Evolutionary conservation across 1,140 invertebrate species (phyloP).

Genomic region (Acromyrmex heyeri): DNA sequence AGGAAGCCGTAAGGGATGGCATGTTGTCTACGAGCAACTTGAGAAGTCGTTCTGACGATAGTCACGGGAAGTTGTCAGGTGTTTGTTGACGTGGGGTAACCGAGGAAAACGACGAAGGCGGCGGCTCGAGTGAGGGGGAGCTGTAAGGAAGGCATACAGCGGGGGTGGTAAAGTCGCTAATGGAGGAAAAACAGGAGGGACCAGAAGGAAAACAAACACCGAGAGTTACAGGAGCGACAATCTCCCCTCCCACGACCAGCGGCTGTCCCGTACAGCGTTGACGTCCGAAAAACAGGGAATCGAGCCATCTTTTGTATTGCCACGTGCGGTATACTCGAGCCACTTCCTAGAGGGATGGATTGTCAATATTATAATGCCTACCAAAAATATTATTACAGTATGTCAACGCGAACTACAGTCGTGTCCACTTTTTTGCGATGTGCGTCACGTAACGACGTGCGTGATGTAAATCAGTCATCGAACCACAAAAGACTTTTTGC

Average conservation of each 20-base stretch:
- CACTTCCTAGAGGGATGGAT: constrained; percentile 16
- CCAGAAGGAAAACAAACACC: constrained; percentile 79
- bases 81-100: constrained; percentile 74
- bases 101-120: constrained; percentile 68
- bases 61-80: constrained; percentile 73
- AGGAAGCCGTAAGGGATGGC: constrained; percentile 15
- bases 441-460: too few species aligned
- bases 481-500: not conserved
- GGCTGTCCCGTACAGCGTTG: constrained; percentile 14
- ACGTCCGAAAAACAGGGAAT: constrained; percentile 26
- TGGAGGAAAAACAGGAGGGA: constrained; percentile 82
- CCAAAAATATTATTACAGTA: constrained; percentile 23
- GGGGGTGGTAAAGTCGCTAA: constrained; percentile 75
- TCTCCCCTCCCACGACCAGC: not conserved
- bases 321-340: not conserved
- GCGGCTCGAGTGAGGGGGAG: not conserved
- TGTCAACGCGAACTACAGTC: not conserved
- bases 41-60: constrained; percentile 57
- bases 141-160: constrained; percentile 12
- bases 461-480: not conserved
- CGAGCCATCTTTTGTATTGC: not conserved
- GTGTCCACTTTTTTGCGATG: too few species aligned
- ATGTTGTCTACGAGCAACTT: constrained; percentile 29
- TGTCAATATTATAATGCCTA: constrained; percentile 15
- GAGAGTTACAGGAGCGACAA: constrained; percentile 56